Conservation (phyloP, 2,888 invertebrate genomes). For the Mellilla xanthometata region DNA sequence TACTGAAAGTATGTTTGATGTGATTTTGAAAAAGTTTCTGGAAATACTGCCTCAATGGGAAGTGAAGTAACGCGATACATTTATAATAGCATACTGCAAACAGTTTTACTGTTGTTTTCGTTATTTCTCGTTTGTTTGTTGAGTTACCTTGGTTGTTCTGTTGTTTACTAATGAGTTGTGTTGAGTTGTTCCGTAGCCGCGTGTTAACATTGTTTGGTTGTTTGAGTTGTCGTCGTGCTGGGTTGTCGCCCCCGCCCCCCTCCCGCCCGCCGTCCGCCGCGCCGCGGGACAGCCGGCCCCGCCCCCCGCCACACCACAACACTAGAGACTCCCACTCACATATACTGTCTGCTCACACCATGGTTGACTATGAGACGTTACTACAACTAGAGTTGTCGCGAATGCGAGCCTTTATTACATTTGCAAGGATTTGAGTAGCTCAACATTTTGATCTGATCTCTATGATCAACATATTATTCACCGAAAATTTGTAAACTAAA, state of each 20-base stretch:
- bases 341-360: conserved; percentile 7
- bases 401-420: background rate
- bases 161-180: conserved; percentile 44
- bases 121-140: conserved; percentile 38
- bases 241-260: conserved; percentile 61
- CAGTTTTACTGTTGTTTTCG: conserved; percentile 44
- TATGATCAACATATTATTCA: too few relatives aligned
- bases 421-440: conserved; percentile 1
- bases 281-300: background rate
- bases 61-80: too few relatives aligned
- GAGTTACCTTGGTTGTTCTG: conserved; percentile 8
- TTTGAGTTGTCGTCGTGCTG: conserved; percentile 57
- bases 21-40: too few relatives aligned
- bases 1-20: too few relatives aligned
- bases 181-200: conserved; percentile 48
- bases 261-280: conserved; percentile 25
- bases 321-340: background rate
- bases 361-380: conserved; percentile 22
- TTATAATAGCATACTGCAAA: conserved; percentile 37
- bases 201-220: conserved; percentile 44
- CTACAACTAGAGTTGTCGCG: background rate
- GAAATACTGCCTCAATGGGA: too few relatives aligned
- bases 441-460: conserved; percentile 41
- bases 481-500: too few relatives aligned
- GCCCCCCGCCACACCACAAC: background rate